phyloP scores from a whole-genome alignment of 2,113 vertebrate species.

The Gallinago media region DNA sequence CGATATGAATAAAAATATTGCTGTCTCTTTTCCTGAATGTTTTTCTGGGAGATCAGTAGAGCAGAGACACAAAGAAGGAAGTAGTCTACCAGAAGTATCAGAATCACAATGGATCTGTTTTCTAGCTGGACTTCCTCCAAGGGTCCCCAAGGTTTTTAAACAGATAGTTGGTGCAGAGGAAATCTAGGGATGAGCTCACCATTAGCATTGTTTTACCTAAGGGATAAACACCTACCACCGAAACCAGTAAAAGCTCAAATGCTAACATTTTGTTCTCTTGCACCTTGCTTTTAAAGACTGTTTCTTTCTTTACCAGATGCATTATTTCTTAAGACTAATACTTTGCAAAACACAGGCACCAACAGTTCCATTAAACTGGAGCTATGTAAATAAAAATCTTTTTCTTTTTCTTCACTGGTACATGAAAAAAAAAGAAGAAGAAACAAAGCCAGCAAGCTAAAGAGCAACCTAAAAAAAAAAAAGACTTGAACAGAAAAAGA shows the following conservation, averaged over 20 bases:
- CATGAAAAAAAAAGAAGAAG: neutral
- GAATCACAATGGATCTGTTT: constrained; percentile 44
- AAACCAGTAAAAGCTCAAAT: neutral
- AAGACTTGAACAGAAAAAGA: neutral
- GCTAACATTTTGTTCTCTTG: neutral
- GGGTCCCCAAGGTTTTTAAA: constrained; percentile 56
- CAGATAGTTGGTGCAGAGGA: constrained; percentile 50
- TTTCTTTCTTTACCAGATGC: neutral
- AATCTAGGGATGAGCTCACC: constrained; percentile 60
- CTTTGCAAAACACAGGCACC: neutral
- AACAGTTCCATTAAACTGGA: neutral
- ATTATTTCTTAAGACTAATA: neutral
- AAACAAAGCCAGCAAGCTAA: neutral
- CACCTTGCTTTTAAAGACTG: neutral
- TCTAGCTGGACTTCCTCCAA: constrained; percentile 56
- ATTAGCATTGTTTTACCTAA: constrained; percentile 30
- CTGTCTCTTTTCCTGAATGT: neutral
- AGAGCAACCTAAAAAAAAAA: neutral
- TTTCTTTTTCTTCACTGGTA: neutral
- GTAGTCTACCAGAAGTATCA: constrained; percentile 7
- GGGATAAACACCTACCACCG: constrained; percentile 26
- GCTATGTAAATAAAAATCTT: neutral
- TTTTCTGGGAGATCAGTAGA: constrained; percentile 17
- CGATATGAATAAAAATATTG: neutral
- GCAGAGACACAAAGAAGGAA: constrained; percentile 23